phyloP scores from a whole-genome alignment of 2,797 vertebrate genomes.

The Hyperoplus lanceolatus region DNA sequence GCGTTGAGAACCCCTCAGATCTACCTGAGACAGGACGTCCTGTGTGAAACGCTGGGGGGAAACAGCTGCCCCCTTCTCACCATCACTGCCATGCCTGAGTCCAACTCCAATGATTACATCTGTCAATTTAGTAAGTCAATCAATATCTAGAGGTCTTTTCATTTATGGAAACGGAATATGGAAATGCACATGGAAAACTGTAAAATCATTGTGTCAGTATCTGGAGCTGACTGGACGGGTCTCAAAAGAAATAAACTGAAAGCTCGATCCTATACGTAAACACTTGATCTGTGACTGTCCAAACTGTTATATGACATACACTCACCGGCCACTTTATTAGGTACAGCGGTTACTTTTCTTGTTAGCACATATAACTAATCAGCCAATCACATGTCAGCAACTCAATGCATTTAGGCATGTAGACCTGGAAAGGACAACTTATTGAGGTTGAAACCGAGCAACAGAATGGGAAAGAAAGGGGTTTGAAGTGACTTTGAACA shows the following conservation, averaged over 20 bases:
- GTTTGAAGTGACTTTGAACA: no score
- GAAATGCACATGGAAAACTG: neutral
- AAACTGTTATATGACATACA: neutral
- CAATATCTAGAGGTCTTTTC: neutral
- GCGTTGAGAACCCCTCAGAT: conserved; percentile 91
- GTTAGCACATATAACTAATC: no score
- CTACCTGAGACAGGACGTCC: conserved; percentile 93
- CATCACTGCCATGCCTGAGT: conserved; percentile 98
- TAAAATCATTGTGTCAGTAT: neutral
- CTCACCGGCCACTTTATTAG: no score
- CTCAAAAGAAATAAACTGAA: neutral
- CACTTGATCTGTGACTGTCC: neutral
- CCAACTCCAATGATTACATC: conserved; percentile 92
- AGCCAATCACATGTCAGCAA: no score
- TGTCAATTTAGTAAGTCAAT: conserved; percentile 95
- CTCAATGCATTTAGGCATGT: no score
- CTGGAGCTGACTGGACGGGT: neutral
- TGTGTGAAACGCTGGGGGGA: conserved; percentile 94
- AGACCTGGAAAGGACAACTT: no score
- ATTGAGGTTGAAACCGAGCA: no score
- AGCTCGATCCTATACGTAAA: neutral
- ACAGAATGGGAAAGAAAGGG: no score
- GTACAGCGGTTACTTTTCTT: no score
- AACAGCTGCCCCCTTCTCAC: conserved; percentile 96
- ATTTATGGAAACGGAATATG: neutral